phyloP scores from a whole-genome alignment of 2,113 vertebrate genomes.

The Rafetus swinhoei region DNA sequence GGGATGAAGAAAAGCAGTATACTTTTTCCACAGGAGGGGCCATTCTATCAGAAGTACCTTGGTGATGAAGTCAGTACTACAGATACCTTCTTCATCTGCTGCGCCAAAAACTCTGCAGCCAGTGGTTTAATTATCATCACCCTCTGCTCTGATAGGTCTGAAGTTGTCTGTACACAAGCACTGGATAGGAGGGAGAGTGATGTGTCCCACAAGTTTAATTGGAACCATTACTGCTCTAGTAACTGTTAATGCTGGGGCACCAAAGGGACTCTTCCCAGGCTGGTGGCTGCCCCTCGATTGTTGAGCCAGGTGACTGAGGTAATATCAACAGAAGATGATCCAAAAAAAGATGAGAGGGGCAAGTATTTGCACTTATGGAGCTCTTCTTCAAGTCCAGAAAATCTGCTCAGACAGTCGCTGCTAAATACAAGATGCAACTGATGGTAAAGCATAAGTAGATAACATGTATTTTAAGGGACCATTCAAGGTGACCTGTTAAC shows the following conservation, averaged over 20 bases:
- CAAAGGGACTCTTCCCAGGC: conserved; percentile 48
- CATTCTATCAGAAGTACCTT: not conserved
- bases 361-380: not conserved
- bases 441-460: not conserved
- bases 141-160: not conserved
- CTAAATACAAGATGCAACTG: not conserved
- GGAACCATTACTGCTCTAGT: not conserved
- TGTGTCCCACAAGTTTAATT: not conserved
- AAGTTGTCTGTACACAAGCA: conserved; percentile 8
- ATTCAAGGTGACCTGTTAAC: not conserved
- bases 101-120: not conserved
- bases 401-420: not conserved
- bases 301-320: not conserved
- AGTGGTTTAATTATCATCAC: not conserved
- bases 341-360: no score
- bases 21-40: not conserved
- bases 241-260: conserved; percentile 38
- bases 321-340: not conserved
- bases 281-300: not conserved
- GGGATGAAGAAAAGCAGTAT: not conserved
- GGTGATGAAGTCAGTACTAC: not conserved
- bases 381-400: not conserved
- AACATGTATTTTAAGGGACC: not conserved
- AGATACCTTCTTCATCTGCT: not conserved
- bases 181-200: conserved; percentile 1